A percentile compares a stretch with the other conserved stretches of the same genome.
These are phyloP conservation scores for Squalus acanthias DNA, from an alignment of 2,797 vertebrate species.

Conservation along the genomic window DNA sequence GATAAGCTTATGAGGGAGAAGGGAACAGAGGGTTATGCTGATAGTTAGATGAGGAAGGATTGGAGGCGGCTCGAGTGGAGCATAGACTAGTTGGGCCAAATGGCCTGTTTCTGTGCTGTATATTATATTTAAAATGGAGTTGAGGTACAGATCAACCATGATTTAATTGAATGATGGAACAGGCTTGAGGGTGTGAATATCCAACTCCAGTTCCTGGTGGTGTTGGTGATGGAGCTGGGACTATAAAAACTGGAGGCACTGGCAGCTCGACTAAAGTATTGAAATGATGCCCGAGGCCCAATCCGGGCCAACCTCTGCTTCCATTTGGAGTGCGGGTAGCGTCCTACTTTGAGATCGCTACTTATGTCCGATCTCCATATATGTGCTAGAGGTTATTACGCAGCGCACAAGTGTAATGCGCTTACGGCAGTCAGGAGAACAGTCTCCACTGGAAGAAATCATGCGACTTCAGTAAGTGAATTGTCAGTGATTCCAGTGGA, in stretches of 20 bases:
- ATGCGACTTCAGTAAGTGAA: neutral
- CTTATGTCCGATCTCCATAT: neutral
- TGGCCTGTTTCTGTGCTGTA: too few species aligned
- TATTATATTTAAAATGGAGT: neutral
- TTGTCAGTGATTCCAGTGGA: neutral
- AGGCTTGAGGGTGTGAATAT: too few species aligned
- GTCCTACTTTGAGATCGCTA: neutral
- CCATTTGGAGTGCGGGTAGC: too few species aligned
- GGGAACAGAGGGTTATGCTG: neutral
- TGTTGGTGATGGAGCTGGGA: neutral
- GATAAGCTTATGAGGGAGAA: neutral
- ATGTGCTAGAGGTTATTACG: neutral
- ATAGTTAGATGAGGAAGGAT: neutral
- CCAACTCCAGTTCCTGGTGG: neutral
- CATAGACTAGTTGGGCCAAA: neutral
- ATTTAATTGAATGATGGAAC: neutral
- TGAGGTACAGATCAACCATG: too few species aligned
- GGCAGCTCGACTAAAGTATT: neutral
- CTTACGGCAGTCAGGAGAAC: neutral
- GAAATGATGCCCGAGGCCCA: neutral
- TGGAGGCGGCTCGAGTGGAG: neutral
- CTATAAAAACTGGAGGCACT: neutral
- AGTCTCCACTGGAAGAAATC: neutral
- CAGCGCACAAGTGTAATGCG: neutral
- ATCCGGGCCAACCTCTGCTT: neutral